phyloP scores from a whole-genome alignment of 1,140 invertebrate species.

The Antheraea mylitta region DNA sequence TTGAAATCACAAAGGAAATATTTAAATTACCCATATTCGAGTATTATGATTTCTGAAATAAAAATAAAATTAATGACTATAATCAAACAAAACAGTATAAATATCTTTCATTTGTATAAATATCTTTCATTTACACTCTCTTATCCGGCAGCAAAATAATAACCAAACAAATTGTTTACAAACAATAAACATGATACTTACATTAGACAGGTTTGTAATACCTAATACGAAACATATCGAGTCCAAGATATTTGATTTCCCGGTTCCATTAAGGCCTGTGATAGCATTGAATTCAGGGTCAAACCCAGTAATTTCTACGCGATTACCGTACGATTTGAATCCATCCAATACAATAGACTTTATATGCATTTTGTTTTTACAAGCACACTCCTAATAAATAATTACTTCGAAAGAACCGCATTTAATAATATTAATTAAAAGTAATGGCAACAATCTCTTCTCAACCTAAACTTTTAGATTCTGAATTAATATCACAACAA shows the following conservation, averaged over 20 bases:
- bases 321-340: conserved; percentile 98
- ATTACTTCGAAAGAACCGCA: too few relatives aligned
- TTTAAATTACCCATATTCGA: too few relatives aligned
- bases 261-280: conserved; percentile 98
- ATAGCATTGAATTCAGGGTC: conserved; percentile 99
- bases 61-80: too few relatives aligned
- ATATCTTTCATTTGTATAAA: too few relatives aligned
- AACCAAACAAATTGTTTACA: conserved; percentile 19
- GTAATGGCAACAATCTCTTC: too few relatives aligned
- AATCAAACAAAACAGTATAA: too few relatives aligned
- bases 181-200: conserved; percentile 71
- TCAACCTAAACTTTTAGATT: too few relatives aligned
- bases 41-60: too few relatives aligned
- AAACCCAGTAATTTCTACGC: conserved; percentile 96
- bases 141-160: conserved; percentile 24
- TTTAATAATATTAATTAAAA: too few relatives aligned
- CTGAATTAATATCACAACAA: too few relatives aligned
- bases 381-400: neutral
- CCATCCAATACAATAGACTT: conserved; percentile 97
- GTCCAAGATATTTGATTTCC: conserved; percentile 99
- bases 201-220: conserved; percentile 95
- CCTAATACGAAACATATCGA: conserved; percentile 98
- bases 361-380: conserved; percentile 88
- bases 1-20: too few relatives aligned
- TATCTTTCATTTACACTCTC: too few relatives aligned